Base-by-base conservation (phyloP, 2,797 vertebrate genomes). In the Lutra lutra region DNA sequence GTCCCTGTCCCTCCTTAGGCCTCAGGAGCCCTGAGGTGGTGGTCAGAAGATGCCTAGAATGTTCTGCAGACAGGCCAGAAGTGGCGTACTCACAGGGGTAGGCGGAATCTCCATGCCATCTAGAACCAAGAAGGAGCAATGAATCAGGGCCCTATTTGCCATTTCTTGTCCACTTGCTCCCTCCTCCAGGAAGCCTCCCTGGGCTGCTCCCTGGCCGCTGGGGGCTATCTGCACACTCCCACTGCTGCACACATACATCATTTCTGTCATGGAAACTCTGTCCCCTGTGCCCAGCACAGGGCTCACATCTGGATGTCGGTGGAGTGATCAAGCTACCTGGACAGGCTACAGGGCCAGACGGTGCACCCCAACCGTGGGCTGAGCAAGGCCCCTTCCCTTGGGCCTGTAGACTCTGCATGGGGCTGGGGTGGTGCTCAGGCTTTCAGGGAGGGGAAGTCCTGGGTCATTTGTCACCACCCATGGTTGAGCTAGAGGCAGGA, bases 331-430 rank as follows among this genome's bases (percentile, higher is more conserved):
- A 58, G 79, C 8, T 3, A 12, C 38, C 9, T 11, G 20, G 25
- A 38, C 0, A 32, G 11, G 20, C 18, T 10, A 60, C 8, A 0
- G 70, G 78, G 64, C 3, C 2, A 3, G 92, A 25, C 0, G 18
- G 51, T 0, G 3, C 18, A 5, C 29, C 70, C 0, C 12, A 1
- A 12, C 0, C 12, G 1, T 2, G 23, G n/a, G 25, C 38, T 3
- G 17, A 48, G 86, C 72, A 5, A 10, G 58, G 23, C 25, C 58
- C 25, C 58, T 12, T 43, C 11, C 17, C 66, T 54, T 0, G 2
- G 43, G 43, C 46, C 21, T 20, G 13, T 7, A 7, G 51, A n/a
- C 38, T 32, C 54, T 20, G 27, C 1, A 32, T 4, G 78, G 78
- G 58, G 18, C 79, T 43, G 17, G 29, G 38, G 20, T 0, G 3